phyloP scores from a whole-genome alignment of 2,113 vertebrate genomes.

The Craseonycteris thonglongyai region DNA sequence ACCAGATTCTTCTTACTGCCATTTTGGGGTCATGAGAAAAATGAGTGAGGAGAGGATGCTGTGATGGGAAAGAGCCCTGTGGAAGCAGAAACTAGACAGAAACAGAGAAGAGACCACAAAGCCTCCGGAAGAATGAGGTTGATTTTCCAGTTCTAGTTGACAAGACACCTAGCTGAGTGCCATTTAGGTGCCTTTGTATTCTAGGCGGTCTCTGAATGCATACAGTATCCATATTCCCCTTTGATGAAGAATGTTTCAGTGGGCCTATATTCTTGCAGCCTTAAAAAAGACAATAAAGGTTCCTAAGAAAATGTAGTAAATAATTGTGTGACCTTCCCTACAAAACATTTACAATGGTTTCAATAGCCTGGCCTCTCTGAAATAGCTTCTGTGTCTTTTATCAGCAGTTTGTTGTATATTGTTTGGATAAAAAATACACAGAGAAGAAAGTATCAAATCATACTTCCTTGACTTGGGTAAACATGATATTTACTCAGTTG shows the following conservation, averaged over 20 bases:
- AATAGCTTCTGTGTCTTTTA: not conserved
- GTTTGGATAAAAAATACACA: not conserved
- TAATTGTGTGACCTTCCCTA: not conserved
- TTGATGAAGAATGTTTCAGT: not conserved
- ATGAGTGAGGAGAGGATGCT: not conserved
- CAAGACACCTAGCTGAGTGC: not conserved
- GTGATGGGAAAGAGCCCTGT: not conserved
- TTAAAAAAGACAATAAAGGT: not conserved
- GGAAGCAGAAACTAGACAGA: not conserved
- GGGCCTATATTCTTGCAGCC: not conserved
- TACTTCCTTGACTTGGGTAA: not conserved
- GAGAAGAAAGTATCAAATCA: not conserved
- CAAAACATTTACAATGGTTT: not conserved
- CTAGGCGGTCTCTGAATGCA: not conserved
- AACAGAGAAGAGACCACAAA: not conserved
- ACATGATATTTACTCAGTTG: not conserved
- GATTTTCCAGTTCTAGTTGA: not conserved
- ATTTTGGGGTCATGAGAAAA: not conserved
- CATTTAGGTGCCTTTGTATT: not conserved
- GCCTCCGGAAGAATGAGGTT: not conserved
- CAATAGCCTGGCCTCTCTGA: not conserved
- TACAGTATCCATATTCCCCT: not conserved
- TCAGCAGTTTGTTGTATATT: not conserved
- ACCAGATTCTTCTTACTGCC: not conserved
- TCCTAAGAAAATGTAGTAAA: not conserved